Conservation (phyloP, 2,888 invertebrate genomes). For the Camponotus fellah region DNA sequence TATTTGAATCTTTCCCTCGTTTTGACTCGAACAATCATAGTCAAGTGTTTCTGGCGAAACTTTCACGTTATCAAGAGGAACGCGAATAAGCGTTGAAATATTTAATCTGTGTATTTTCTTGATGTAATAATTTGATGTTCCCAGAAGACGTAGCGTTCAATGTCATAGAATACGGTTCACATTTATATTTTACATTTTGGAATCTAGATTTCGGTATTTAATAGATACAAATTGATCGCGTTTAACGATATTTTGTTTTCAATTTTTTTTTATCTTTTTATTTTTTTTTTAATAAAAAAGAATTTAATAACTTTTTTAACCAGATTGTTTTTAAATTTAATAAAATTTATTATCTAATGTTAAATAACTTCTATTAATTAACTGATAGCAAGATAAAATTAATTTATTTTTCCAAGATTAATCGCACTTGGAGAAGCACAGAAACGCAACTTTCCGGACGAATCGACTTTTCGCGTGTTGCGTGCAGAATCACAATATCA, state of each 20-base stretch:
- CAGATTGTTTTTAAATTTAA: neutral
- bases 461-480: conserved; percentile 26
- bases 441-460: conserved; percentile 6
- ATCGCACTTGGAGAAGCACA: neutral
- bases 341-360: neutral
- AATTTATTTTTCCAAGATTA: neutral
- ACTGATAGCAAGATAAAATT: neutral
- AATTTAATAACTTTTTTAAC: neutral
- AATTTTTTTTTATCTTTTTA: neutral
- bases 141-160: neutral
- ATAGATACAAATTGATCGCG: neutral
- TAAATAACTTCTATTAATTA: neutral
- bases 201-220: neutral
- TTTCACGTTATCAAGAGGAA: conserved; percentile 7
- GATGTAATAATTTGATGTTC: neutral
- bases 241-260: neutral
- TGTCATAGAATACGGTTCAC: neutral
- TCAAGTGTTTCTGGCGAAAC: neutral
- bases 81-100: neutral
- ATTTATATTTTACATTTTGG: neutral
- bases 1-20: conserved; percentile 1
- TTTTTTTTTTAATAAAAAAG: neutral
- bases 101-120: neutral
- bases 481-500: conserved; percentile 15
- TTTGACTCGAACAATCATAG: neutral